These are phyloP conservation scores for Callinectes sapidus DNA, from an alignment of 2,888 invertebrate genomes.

Conservation along the genomic window DNA sequence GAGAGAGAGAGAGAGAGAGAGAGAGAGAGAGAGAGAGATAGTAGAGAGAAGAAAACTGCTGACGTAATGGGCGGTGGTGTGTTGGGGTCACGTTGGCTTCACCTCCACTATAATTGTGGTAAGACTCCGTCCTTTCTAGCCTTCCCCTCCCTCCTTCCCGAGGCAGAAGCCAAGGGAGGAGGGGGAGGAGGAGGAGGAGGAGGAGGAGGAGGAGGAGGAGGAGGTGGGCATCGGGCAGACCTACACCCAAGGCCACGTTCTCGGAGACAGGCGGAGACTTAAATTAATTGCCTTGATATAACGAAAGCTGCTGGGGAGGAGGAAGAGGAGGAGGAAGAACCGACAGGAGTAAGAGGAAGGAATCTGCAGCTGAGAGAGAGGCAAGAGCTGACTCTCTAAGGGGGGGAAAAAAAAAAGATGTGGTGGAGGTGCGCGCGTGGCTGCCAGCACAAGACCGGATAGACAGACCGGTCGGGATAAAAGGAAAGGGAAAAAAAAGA, in stretches of 20 bases:
- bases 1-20: constrained; percentile 25
- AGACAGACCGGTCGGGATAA: not conserved
- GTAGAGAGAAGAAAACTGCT: not conserved
- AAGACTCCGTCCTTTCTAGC: not conserved
- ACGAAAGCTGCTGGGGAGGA: not conserved
- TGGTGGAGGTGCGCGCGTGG: not conserved
- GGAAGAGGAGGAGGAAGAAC: not conserved
- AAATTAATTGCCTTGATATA: not conserved
- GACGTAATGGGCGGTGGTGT: constrained; percentile 16
- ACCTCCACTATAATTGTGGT: not conserved
- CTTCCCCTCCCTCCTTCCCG: not conserved
- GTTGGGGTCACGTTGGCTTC: not conserved
- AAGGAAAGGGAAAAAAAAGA: not conserved
- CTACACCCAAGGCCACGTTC: not conserved
- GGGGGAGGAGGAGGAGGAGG: not conserved
- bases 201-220: not conserved
- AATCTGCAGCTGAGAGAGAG: constrained; percentile 13
- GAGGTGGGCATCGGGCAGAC: not conserved
- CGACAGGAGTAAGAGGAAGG: not conserved
- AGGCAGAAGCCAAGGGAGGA: not conserved
- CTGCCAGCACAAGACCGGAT: not conserved
- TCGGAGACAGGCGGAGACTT: not conserved
- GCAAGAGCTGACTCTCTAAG: not conserved
- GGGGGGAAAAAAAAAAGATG: not conserved
- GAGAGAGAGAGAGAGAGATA: constrained; percentile 3